These are phyloP conservation scores for Cavia porcellus DNA, from an alignment of 2,113 vertebrate species.

Conservation along the genomic window DNA sequence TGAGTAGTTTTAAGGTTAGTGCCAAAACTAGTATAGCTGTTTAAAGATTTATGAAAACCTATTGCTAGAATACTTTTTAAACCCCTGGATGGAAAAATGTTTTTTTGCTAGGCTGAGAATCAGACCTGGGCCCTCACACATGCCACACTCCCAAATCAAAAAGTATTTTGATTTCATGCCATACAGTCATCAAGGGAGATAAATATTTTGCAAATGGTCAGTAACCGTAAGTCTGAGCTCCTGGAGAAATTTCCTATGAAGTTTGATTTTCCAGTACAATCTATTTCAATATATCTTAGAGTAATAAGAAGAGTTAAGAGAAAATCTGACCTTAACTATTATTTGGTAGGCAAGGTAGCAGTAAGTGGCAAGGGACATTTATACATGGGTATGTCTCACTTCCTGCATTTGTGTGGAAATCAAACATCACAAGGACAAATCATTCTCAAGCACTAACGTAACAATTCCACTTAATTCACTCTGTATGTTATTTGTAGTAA, in stretches of 20 bases:
- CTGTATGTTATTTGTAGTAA: not conserved
- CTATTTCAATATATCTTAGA: constrained; percentile 29
- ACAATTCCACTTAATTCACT: not conserved
- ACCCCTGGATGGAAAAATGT: not conserved
- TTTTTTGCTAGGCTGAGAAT: not conserved
- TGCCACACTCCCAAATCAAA: not conserved
- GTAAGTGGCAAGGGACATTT: constrained; percentile 41
- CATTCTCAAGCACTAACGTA: not conserved
- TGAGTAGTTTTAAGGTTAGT: not conserved
- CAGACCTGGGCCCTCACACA: not conserved
- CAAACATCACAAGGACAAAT: not conserved
- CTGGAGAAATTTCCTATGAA: constrained; percentile 46
- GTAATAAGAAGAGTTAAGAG: constrained; percentile 9
- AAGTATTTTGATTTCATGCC: not conserved
- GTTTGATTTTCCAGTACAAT: not conserved
- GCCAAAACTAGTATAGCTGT: constrained; percentile 6
- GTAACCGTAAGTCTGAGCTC: not conserved
- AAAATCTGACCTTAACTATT: constrained; percentile 19
- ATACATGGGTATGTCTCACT: not conserved
- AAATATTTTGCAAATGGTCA: constrained; percentile 20
- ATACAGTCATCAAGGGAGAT: constrained; percentile 14
- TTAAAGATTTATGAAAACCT: constrained; percentile 37
- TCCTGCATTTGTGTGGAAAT: not conserved
- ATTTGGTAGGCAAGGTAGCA: not conserved
- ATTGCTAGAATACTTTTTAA: constrained; percentile 17